Evolutionary conservation across 1,140 invertebrate genomes (phyloP).

Genomic region (Nebria ingens): DNA sequence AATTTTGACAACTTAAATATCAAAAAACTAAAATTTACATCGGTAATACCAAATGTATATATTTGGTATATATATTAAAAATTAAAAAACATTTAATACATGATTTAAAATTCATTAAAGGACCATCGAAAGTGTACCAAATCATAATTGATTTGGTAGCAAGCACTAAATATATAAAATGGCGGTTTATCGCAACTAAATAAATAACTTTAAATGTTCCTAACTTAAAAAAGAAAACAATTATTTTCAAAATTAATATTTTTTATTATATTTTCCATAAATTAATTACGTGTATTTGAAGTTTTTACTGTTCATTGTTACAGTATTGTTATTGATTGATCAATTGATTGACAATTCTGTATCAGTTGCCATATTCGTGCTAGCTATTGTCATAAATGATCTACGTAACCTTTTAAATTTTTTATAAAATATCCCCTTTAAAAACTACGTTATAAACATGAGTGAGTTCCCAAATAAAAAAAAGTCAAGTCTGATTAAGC

Average conservation of each 20-base stretch:
- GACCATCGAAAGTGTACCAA: too few relatives aligned
- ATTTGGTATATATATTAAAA: too few relatives aligned
- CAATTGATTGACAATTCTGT: neutral
- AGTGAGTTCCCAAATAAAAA: neutral
- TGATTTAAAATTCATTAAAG: too few relatives aligned
- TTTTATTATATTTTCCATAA: neutral
- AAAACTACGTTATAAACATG: too few relatives aligned
- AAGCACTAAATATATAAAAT: neutral
- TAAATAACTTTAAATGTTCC: neutral
- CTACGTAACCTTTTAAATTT: neutral
- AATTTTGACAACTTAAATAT: neutral
- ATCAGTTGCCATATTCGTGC: neutral
- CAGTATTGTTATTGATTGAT: neutral
- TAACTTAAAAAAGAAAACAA: neutral
- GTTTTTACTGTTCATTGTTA: neutral
- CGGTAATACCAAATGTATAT: too few relatives aligned
- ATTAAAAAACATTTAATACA: too few relatives aligned
- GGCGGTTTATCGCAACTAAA: neutral
- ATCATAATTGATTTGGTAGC: neutral
- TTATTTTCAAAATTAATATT: neutral
- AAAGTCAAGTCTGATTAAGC: slow-evolving; percentile 1
- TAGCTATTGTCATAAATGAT: neutral
- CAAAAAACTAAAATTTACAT: too few relatives aligned
- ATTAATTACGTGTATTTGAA: neutral
- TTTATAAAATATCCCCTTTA: too few relatives aligned